These are phyloP conservation scores for Nerophis ophidion DNA, from an alignment of 2,113 vertebrate genomes.

Conservation along the genomic window DNA sequence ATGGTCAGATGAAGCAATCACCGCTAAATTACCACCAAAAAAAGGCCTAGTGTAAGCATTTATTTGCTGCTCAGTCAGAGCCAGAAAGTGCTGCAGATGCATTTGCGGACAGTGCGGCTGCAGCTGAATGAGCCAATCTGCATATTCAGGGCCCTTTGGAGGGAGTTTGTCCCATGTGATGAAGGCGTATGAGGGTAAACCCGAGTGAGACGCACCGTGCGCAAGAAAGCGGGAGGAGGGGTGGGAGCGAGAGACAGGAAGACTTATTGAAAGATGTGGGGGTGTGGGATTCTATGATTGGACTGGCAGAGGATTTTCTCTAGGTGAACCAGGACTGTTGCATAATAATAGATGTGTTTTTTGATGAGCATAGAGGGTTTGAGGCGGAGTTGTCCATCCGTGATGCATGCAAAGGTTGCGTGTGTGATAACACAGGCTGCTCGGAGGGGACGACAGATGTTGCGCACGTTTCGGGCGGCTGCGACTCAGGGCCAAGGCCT, in stretches of 20 bases:
- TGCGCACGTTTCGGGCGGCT: conserved; percentile 39
- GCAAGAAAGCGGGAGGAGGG: conserved; percentile 10
- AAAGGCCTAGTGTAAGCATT: conserved; percentile 67
- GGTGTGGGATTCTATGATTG: conserved; percentile 20
- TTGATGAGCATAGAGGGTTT: conserved; percentile 31
- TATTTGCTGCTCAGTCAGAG: conserved; percentile 59
- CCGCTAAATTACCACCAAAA: conserved; percentile 40
- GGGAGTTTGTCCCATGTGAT: conserved; percentile 50
- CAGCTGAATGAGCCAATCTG: conserved; percentile 72
- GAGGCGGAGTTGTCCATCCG: conserved; percentile 26
- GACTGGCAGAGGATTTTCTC: conserved; percentile 36
- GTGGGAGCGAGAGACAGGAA: conserved; percentile 37
- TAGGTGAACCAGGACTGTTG: conserved; percentile 49
- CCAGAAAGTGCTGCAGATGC: conserved; percentile 75
- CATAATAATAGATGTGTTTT: conserved; percentile 42
- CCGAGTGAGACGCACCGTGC: conserved; percentile 36
- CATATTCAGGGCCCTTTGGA: conserved; percentile 64
- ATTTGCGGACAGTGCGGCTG: conserved; percentile 67
- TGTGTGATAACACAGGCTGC: conserved; percentile 20
- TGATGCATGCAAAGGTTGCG: conserved; percentile 35
- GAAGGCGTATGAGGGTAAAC: conserved; percentile 33
- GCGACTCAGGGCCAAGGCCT: conserved; percentile 32
- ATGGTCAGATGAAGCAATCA: conserved; percentile 42
- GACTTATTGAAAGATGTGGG: conserved; percentile 31
- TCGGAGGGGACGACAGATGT: conserved; percentile 52